These are phyloP conservation scores for Brachyptera risi DNA, from an alignment of 2,888 invertebrate species.

Conservation along the genomic window DNA sequence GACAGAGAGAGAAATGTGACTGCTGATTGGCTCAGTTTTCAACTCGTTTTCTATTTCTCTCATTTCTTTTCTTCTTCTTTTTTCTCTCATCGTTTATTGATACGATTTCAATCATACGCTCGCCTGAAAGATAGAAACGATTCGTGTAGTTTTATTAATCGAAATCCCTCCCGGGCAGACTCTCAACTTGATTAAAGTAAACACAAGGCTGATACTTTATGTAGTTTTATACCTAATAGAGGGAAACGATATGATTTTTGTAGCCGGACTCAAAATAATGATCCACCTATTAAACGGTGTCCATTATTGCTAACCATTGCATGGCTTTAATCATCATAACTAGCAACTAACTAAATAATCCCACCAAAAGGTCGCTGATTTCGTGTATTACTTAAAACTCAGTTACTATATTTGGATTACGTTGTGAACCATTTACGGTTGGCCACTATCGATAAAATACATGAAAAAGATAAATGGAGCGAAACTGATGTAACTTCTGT, in stretches of 20 bases:
- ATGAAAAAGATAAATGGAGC: neutral
- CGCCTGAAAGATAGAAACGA: too few relatives aligned
- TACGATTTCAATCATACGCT: too few relatives aligned
- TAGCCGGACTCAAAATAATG: neutral
- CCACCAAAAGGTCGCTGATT: neutral
- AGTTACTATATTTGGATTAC: neutral
- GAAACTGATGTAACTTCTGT: neutral
- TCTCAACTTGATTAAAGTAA: too few relatives aligned
- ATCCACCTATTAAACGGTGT: neutral
- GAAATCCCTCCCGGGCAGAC: too few relatives aligned
- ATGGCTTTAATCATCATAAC: neutral
- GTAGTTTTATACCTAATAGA: neutral
- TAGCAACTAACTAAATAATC: neutral
- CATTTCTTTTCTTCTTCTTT: too few relatives aligned
- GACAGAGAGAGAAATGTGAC: too few relatives aligned
- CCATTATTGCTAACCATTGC: too few relatives aligned
- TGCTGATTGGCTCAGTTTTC: too few relatives aligned
- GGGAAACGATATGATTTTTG: neutral
- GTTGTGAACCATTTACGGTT: neutral
- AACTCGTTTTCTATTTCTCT: too few relatives aligned
- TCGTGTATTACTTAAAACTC: neutral
- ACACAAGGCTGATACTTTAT: too few relatives aligned
- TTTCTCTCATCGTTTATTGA: too few relatives aligned
- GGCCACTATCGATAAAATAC: neutral
- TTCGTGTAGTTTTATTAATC: too few relatives aligned